Conservation (phyloP, 2,113 vertebrate genomes). For the Orientallactaga bullata region DNA sequence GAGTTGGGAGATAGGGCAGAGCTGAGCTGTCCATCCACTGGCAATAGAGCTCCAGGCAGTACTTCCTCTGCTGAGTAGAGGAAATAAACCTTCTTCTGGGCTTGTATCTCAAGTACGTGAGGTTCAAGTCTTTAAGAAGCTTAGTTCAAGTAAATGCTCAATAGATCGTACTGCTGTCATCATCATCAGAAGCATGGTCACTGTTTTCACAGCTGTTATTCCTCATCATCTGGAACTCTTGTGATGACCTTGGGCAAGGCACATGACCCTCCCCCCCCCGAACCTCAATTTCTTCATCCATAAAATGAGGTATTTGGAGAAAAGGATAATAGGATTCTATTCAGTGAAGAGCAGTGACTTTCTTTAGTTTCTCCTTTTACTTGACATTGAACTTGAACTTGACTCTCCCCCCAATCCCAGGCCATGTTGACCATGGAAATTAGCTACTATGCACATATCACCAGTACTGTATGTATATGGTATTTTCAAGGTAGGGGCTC, state of each 20-base stretch:
- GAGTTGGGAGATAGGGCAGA: neutral
- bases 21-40: constrained; percentile 24
- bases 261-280: constrained; percentile 43
- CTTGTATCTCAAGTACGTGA: constrained; percentile 51
- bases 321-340: constrained; percentile 21
- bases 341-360: neutral
- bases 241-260: constrained; percentile 72
- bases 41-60: constrained; percentile 6
- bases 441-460: neutral
- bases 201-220: constrained; percentile 72
- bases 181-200: constrained; percentile 65
- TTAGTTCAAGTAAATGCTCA: constrained; percentile 61
- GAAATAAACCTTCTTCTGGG: constrained; percentile 73
- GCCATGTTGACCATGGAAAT: constrained; percentile 33
- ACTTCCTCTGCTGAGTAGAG: constrained; percentile 51
- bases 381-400: constrained; percentile 37
- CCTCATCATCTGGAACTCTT: constrained; percentile 51
- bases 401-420: neutral
- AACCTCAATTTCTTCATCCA: constrained; percentile 60
- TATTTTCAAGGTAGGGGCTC: too few species aligned
- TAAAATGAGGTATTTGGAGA: constrained; percentile 49
- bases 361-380: neutral
- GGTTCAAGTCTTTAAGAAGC: constrained; percentile 77
- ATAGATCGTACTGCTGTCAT: constrained; percentile 71
- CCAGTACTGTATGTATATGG: neutral